Conservation (phyloP, 2,888 invertebrate genomes). For the Anagyrus pseudococci region DNA sequence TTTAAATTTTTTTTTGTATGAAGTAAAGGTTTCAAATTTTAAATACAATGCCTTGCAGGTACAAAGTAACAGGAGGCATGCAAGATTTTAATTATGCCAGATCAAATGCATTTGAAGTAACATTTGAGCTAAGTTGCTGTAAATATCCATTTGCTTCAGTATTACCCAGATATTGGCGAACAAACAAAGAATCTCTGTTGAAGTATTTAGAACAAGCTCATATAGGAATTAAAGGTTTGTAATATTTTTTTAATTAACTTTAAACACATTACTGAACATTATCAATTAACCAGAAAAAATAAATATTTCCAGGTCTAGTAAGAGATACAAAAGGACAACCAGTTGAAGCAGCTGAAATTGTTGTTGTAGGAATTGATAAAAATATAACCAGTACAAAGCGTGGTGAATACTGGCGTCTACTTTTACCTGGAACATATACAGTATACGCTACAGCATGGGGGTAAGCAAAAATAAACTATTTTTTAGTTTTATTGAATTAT, state of each 20-base stretch:
- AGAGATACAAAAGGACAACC: constrained; percentile 68
- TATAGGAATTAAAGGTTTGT: constrained; percentile 71
- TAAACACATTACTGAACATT: no score
- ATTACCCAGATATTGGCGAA: constrained; percentile 81
- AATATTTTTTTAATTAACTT: not conserved
- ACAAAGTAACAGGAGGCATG: constrained; percentile 83
- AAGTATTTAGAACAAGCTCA: constrained; percentile 84
- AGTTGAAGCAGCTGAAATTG: constrained; percentile 77
- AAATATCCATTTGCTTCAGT: constrained; percentile 82
- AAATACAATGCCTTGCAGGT: constrained; percentile 46
- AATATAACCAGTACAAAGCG: constrained; percentile 77
- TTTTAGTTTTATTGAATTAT: not conserved
- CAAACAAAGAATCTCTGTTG: constrained; percentile 85
- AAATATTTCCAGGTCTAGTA: constrained; percentile 68
- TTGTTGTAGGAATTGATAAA: constrained; percentile 80
- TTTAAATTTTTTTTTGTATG: not conserved
- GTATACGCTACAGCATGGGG: constrained; percentile 77
- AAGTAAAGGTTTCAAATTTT: constrained; percentile 28
- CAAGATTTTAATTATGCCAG: constrained; percentile 97
- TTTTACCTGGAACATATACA: constrained; percentile 86
- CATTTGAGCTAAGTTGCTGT: constrained; percentile 94
- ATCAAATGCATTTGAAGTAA: constrained; percentile 96
- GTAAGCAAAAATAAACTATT: constrained; percentile 62
- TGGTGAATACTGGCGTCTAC: constrained; percentile 94
- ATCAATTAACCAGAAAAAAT: no score